phyloP scores from a whole-genome alignment of 2,113 vertebrate species.

The Nanorana parkeri region DNA sequence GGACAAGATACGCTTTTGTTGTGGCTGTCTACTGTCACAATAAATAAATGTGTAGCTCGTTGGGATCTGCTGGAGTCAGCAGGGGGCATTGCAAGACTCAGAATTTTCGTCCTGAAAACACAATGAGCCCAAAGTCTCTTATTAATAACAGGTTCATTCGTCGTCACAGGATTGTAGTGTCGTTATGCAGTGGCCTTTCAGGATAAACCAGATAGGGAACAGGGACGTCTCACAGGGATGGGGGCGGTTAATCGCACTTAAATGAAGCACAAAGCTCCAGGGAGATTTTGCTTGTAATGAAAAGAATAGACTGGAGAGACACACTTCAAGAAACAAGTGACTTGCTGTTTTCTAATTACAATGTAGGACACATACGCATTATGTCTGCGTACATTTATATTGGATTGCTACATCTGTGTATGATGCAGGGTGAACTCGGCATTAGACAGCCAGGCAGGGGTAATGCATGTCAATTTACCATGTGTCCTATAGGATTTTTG shows the following conservation, averaged over 20 bases:
- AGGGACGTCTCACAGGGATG: conserved; percentile 58
- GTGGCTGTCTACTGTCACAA: background rate
- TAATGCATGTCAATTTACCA: background rate
- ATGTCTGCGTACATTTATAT: conserved; percentile 11
- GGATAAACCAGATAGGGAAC: conserved; percentile 64
- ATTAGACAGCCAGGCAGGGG: background rate
- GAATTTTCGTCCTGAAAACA: conserved; percentile 63
- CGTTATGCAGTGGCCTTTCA: conserved; percentile 55
- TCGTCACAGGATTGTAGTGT: conserved; percentile 60
- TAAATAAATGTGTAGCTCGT: background rate
- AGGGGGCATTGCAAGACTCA: conserved; percentile 45
- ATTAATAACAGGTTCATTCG: conserved; percentile 68
- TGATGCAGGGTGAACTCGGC: background rate
- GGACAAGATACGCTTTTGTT: background rate
- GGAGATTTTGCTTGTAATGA: conserved; percentile 74
- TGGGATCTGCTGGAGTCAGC: conserved; percentile 30
- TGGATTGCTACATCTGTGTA: background rate
- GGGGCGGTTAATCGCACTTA: conserved; percentile 73
- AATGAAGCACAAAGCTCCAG: conserved; percentile 74
- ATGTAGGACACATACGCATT: conserved; percentile 10
- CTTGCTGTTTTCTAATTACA: conserved; percentile 35
- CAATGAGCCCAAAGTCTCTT: conserved; percentile 63
- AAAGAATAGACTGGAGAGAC: conserved; percentile 66
- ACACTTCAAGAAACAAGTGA: conserved; percentile 56
- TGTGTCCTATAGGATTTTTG: background rate